A percentile compares a stretch with the other conserved stretches of the same genome.
Evolutionary conservation across 2,113 vertebrate species (phyloP).

Genomic region (Ovis canadensis): DNA sequence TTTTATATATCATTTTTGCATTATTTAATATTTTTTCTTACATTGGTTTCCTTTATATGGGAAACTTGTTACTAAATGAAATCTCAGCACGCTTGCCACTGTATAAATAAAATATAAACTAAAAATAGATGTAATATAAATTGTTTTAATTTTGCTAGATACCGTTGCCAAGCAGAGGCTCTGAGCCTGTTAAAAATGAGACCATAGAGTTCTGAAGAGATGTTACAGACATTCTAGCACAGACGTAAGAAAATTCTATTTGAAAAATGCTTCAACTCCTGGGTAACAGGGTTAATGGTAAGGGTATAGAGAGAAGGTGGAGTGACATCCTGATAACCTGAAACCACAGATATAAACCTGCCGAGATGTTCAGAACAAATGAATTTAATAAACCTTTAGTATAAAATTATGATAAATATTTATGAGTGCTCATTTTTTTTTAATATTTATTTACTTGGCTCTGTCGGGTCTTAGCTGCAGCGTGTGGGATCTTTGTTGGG

Average conservation of each 20-base stretch:
- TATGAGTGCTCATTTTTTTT: background rate
- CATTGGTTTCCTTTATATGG: constrained; percentile 1
- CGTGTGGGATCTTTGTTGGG: background rate
- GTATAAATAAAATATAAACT: constrained; percentile 38
- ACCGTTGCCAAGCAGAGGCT: constrained; percentile 39
- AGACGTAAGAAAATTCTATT: background rate
- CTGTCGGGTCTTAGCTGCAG: background rate
- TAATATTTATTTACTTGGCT: background rate
- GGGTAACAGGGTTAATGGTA: background rate
- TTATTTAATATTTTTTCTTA: constrained; percentile 3
- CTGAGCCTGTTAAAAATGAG: constrained; percentile 10
- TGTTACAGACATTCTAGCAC: background rate
- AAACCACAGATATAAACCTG: background rate
- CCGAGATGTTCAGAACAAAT: background rate
- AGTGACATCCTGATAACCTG: background rate
- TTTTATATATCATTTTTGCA: constrained; percentile 32
- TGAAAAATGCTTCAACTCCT: background rate
- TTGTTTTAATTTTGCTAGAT: constrained; percentile 42
- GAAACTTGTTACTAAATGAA: constrained; percentile 25
- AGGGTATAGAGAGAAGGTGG: background rate
- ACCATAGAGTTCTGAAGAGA: background rate
- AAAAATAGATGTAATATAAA: constrained; percentile 53
- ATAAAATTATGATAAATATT: background rate
- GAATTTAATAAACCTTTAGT: background rate
- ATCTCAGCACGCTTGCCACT: background rate